Evolutionary conservation across 1,140 invertebrate species (phyloP).

Genomic region (Monomorium pharaonis): DNA sequence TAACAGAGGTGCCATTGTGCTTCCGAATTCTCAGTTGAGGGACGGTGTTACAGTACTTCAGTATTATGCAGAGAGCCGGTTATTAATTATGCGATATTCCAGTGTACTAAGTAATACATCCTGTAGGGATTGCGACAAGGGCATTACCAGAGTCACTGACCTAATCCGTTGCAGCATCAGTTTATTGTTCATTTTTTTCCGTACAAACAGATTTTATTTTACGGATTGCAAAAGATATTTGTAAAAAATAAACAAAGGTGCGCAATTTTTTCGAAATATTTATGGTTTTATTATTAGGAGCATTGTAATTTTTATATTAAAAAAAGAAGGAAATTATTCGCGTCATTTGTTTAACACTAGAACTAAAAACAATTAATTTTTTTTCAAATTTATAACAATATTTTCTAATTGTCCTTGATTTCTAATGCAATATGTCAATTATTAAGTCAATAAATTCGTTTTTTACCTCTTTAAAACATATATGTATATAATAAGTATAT

Average conservation of each 20-base stretch:
- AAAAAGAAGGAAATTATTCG: background rate
- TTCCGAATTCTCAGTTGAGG: background rate
- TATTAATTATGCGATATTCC: slow-evolving; percentile 77
- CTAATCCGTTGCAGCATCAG: slow-evolving; percentile 74
- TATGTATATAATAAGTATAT: background rate
- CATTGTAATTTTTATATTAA: background rate
- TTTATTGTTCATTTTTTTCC: slow-evolving; percentile 64
- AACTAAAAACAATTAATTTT: background rate
- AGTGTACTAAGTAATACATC: slow-evolving; percentile 79
- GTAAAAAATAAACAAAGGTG: background rate
- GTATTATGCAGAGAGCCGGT: slow-evolving; percentile 47
- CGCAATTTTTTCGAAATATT: background rate
- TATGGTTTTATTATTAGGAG: background rate
- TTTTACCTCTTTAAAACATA: background rate
- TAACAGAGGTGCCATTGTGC: background rate
- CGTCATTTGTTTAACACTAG: background rate
- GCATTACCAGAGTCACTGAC: slow-evolving; percentile 76
- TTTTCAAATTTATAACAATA: background rate
- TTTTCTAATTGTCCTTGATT: background rate
- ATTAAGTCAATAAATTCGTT: background rate
- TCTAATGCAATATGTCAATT: background rate
- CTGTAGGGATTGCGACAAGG: slow-evolving; percentile 77
- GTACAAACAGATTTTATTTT: background rate
- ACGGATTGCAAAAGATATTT: background rate
- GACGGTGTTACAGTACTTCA: background rate